Percentiles rank a stretch among this genome's conserved stretches.
Conservation (phyloP, 2,113 vertebrate species). For the Camelus dromedarius region DNA sequence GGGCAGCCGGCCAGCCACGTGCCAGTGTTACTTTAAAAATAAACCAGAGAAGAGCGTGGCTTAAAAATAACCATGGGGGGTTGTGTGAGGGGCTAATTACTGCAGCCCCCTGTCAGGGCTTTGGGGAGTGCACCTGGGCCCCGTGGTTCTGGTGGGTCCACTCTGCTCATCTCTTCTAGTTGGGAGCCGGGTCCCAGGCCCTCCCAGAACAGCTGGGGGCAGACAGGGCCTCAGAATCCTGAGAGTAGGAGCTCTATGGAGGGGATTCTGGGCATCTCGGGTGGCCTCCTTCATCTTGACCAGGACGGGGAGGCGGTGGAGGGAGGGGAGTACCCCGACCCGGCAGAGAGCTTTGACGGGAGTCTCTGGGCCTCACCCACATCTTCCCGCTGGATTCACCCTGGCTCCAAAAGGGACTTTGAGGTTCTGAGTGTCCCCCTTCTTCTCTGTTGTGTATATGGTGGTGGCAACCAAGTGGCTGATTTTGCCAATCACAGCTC, state of each 20-base stretch:
- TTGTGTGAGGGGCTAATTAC: slow-evolving; percentile 75
- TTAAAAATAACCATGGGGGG: slow-evolving; percentile 78
- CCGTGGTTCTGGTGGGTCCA: not conserved
- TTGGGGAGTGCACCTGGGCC: not conserved
- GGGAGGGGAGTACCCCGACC: not conserved
- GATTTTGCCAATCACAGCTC: not conserved
- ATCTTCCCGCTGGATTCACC: not conserved
- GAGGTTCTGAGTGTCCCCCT: not conserved
- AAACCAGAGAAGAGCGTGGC: slow-evolving; percentile 70
- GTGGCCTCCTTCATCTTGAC: not conserved
- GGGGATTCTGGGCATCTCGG: not conserved
- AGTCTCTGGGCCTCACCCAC: not conserved
- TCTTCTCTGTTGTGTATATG: not conserved
- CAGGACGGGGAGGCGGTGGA: not conserved
- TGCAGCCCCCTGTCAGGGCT: slow-evolving; percentile 50
- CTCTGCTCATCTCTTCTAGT: not conserved
- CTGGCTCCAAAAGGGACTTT: not conserved
- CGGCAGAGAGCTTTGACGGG: not conserved
- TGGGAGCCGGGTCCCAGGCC: not conserved
- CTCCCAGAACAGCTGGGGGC: not conserved
- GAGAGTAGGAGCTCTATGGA: not conserved
- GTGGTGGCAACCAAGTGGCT: not conserved
- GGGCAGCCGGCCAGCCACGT: slow-evolving; percentile 75
- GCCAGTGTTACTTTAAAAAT: slow-evolving; percentile 79
- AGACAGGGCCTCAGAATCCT: not conserved